A percentile compares a stretch with the other conserved stretches of the same genome.
Conservation (phyloP, 2,888 invertebrate genomes). For the Heteromurus nitidus region DNA sequence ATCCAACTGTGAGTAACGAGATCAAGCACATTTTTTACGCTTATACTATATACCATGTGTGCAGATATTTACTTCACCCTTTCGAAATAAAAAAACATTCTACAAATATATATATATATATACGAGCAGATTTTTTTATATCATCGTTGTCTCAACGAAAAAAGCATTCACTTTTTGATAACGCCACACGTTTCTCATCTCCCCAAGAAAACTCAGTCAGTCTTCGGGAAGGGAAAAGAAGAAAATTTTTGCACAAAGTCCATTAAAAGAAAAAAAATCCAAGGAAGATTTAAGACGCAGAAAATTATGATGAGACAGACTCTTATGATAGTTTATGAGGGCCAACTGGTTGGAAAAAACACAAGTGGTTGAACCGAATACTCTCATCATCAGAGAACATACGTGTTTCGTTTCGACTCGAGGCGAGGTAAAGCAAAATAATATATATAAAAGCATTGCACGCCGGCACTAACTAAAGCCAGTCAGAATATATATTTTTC, state of each 20-base stretch:
- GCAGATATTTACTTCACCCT: not conserved
- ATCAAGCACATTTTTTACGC: constrained; percentile 15
- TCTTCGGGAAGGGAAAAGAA: not conserved
- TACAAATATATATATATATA: too few species aligned
- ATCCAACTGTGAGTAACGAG: constrained; percentile 38
- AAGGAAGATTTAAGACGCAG: constrained; percentile 3
- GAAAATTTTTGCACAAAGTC: constrained; percentile 27
- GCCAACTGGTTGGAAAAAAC: constrained; percentile 38
- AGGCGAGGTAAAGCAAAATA: not conserved
- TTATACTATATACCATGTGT: not conserved
- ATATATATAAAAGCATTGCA: not conserved
- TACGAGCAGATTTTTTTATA: not conserved
- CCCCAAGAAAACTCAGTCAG: not conserved
- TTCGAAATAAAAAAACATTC: too few species aligned
- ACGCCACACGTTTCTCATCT: not conserved
- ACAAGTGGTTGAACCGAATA: constrained; percentile 20
- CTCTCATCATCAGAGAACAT: not conserved
- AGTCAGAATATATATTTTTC: not conserved
- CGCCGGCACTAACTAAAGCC: too few species aligned
- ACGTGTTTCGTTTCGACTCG: not conserved
- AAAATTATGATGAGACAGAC: constrained; percentile 21
- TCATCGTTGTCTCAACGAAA: not conserved
- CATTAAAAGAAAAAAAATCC: constrained; percentile 24
- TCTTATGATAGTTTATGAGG: constrained; percentile 24
- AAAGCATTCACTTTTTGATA: not conserved